A percentile compares a stretch with the other conserved stretches of the same genome.
These are phyloP conservation scores for Hylyphantes graminicola DNA, from an alignment of 1,140 invertebrate species.

Conservation along the genomic window DNA sequence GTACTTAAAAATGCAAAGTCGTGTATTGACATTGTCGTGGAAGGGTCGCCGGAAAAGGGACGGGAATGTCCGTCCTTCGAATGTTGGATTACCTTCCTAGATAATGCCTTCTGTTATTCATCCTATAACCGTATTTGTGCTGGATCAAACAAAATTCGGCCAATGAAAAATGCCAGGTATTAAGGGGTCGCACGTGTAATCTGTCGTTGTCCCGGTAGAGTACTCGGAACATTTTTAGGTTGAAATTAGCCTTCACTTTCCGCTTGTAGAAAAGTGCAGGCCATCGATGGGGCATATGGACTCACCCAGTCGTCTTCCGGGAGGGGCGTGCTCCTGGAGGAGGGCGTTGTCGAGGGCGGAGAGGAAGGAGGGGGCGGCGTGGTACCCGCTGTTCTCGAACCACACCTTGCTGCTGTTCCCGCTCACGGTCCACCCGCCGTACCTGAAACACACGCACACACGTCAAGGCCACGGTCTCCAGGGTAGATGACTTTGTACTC, in stretches of 20 bases:
- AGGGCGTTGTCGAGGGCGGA: constrained; percentile 72
- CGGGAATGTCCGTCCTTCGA: no score
- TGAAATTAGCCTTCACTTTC: background rate
- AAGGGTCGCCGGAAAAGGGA: no score
- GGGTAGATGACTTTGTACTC: background rate
- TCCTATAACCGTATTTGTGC: no score
- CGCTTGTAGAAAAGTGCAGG: background rate
- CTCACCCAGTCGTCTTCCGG: background rate
- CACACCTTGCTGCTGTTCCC: constrained; percentile 67
- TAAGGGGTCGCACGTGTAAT: no score
- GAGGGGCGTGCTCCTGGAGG: constrained; percentile 64
- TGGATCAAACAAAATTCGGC: no score
- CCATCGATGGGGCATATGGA: background rate
- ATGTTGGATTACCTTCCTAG: no score
- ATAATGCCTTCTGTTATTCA: no score
- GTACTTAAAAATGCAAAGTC: no score
- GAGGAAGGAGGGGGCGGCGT: constrained; percentile 69
- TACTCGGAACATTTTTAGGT: background rate
- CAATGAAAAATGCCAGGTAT: no score
- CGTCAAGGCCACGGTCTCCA: background rate
- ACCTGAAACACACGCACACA: constrained; percentile 62
- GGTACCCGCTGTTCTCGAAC: constrained; percentile 73
- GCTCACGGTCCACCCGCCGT: constrained; percentile 67
- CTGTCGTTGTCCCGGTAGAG: no score
- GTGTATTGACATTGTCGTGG: no score